Evolutionary conservation across 2,797 vertebrate species (phyloP), one percentile per base, ranked within the genome.

Genomic region (Acanthornis magna): DNA sequence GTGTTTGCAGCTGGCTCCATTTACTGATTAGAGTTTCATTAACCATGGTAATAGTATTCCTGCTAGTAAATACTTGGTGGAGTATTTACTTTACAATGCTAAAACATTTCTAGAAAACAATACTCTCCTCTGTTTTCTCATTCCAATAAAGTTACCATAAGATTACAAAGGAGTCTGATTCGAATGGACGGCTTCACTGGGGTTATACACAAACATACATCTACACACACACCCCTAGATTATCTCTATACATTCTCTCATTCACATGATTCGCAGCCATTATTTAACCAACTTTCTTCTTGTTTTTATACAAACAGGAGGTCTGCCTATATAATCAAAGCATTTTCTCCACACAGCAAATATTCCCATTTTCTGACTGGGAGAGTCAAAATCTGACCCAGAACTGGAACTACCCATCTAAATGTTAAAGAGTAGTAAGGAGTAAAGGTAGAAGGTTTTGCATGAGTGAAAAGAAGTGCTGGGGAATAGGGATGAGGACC

Each of bases 41-140:
- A 95, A 92, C 92, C 53, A 32, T 53, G 51, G 93, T 79, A 94
- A 95, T 85, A 91, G 38, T 95, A 90, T 91, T 94, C 58, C 86
- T 90, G 86, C 92, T 95, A 95, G 88, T 96, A 96, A 95, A 96
- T 95, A 85, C 88, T 93, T 93, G 83, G 60, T 88, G 55, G 25
- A 94, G 71, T 95, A 95, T 93, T 96, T 94, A 63, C 77, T 93
- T 95, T 82, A 82, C 77, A 87, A 13, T 85, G 83, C 32, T 89
- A 26, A 96, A 93, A 77, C 67, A 89, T 67, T 89, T 71, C 63
- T 94, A 73, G 84, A 89, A 95, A 89, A 95, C 92, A 96, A 85
- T 93, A 87, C 38, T 91, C 13, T 55, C 22, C 88, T 92, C 94
- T 96, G 93, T 96, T 94, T 89, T 89, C 80, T 94, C 36, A 51